phyloP scores from a whole-genome alignment of 2,113 vertebrate species.

The Cebidichthys violaceus region DNA sequence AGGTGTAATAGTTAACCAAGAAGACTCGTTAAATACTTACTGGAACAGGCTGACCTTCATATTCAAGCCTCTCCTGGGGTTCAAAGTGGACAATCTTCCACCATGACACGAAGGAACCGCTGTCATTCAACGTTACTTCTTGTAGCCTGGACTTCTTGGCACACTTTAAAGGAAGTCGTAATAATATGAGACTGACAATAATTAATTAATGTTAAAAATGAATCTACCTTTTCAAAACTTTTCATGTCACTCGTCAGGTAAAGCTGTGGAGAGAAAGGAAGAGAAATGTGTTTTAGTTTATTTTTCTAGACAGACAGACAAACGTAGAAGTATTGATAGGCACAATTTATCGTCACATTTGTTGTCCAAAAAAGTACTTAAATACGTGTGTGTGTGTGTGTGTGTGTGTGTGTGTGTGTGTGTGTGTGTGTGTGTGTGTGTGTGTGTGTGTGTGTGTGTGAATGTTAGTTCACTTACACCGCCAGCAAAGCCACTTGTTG shows the following conservation, averaged over 20 bases:
- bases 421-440: neutral
- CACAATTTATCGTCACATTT: neutral
- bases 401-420: neutral
- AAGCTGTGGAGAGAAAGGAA: slow-evolving; percentile 81
- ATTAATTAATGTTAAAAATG: neutral
- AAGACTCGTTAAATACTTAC: slow-evolving; percentile 79
- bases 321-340: neutral
- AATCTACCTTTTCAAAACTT: slow-evolving; percentile 81
- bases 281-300: neutral
- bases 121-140: slow-evolving; percentile 85
- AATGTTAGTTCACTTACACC: slow-evolving; percentile 63
- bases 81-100: slow-evolving; percentile 89
- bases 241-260: slow-evolving; percentile 89
- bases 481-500: slow-evolving; percentile 67
- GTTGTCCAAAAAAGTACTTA: neutral
- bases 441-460: neutral
- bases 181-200: neutral
- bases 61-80: slow-evolving; percentile 90
- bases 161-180: slow-evolving; percentile 57
- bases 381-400: neutral
- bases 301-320: neutral
- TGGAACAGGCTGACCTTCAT: slow-evolving; percentile 87
- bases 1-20: slow-evolving; percentile 7
- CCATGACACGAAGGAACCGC: slow-evolving; percentile 82
- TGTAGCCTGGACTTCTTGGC: slow-evolving; percentile 89